A percentile compares a stretch with the other conserved stretches of the same genome.
Conservation (phyloP, 2,113 vertebrate genomes). For the Lethenteron camtschaticum region DNA sequence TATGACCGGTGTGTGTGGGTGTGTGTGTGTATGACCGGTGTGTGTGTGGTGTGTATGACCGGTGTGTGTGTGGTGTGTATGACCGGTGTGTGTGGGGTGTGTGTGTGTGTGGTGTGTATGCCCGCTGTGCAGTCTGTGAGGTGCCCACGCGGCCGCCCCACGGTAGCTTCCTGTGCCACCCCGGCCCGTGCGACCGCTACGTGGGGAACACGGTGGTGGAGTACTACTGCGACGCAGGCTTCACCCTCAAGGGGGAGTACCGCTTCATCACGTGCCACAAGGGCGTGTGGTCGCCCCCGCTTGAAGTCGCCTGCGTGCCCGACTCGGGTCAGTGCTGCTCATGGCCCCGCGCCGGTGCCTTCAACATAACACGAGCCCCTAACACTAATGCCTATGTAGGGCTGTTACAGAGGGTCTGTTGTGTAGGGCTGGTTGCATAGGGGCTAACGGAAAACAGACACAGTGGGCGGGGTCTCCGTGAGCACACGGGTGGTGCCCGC, state of each 20-base stretch:
- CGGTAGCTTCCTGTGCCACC: slow-evolving; percentile 79
- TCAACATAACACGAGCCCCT: too few species aligned
- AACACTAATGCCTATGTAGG: too few species aligned
- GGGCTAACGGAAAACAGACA: too few species aligned
- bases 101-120: not conserved
- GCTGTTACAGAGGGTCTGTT: too few species aligned
- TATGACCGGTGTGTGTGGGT: too few species aligned
- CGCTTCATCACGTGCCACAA: slow-evolving; percentile 85
- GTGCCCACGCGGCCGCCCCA: slow-evolving; percentile 75
- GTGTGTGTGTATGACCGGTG: not conserved
- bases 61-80: too few species aligned
- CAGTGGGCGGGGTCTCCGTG: too few species aligned
- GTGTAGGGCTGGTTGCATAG: too few species aligned
- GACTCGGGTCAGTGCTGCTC: slow-evolving; percentile 39
- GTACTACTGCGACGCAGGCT: slow-evolving; percentile 81
- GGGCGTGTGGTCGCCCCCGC: slow-evolving; percentile 70
- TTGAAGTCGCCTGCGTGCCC: slow-evolving; percentile 78
- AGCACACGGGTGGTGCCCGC: too few species aligned
- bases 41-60: not conserved
- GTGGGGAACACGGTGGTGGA: slow-evolving; percentile 71
- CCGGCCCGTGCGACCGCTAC: slow-evolving; percentile 54
- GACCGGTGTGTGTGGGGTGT: too few species aligned
- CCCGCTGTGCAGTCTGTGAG: slow-evolving; percentile 36
- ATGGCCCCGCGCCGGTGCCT: too few species aligned
- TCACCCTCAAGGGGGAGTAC: slow-evolving; percentile 73